Percentiles rank a stretch among this genome's conserved stretches.
Conservation (phyloP, 2,888 invertebrate species). For the Halictus quadricinctus region DNA sequence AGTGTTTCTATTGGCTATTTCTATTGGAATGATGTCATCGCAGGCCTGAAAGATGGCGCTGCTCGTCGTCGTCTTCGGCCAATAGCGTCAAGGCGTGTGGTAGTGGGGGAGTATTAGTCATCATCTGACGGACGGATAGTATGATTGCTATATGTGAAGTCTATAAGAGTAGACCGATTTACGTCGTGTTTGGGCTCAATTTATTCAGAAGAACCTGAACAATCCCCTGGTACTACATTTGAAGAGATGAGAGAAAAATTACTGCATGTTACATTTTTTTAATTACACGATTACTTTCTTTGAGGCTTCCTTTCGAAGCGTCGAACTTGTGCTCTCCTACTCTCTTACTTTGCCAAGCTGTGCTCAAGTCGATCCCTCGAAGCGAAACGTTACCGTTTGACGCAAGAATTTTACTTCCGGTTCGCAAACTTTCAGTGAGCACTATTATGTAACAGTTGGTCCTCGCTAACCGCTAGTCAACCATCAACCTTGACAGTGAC, state of each 20-base stretch:
- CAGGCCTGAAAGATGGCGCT: no score
- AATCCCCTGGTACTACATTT: background rate
- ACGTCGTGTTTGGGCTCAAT: background rate
- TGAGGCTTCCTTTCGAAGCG: background rate
- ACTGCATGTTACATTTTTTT: background rate
- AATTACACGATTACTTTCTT: background rate
- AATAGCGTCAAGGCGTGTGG: no score
- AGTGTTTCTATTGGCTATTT: no score
- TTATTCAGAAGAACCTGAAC: background rate
- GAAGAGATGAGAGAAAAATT: no score
- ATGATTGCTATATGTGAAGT: background rate
- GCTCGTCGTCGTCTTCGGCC: no score
- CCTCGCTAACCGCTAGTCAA: slow-evolving; percentile 10
- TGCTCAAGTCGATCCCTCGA: background rate
- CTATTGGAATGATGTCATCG: no score
- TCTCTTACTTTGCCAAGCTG: background rate
- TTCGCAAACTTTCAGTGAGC: background rate
- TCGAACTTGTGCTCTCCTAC: no score
- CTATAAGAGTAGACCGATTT: background rate
- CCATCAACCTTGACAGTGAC: slow-evolving; percentile 27
- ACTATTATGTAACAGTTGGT: background rate
- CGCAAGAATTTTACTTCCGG: background rate
- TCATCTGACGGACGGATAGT: no score
- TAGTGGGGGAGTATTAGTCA: no score
- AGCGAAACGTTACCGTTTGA: background rate